Percentiles rank a stretch among this genome's conserved stretches.
Evolutionary conservation across 1,140 invertebrate species (phyloP).

Genomic region (Pemphigus obesinymphae): DNA sequence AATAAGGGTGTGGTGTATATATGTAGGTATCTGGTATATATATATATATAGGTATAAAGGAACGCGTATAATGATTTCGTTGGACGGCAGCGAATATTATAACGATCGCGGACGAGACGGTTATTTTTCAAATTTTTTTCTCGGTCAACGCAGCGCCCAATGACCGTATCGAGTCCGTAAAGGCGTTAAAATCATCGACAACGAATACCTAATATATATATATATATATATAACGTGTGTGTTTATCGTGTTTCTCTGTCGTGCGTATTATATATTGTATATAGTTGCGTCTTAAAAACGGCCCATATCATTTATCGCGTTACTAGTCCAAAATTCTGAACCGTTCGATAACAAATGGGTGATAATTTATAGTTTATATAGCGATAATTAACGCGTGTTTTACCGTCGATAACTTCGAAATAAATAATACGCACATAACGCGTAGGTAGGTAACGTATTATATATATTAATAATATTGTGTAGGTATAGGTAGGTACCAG

Average conservation of each 20-base stretch:
- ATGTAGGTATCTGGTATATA: neutral
- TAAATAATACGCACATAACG: no score
- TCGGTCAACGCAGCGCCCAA: no score
- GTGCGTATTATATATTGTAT: neutral
- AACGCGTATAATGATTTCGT: neutral
- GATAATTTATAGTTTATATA: no score
- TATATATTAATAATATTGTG: no score
- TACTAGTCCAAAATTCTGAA: no score
- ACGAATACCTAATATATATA: neutral
- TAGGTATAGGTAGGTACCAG: no score
- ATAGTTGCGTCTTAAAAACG: neutral
- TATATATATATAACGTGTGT: neutral
- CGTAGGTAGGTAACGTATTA: no score
- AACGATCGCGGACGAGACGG: neutral
- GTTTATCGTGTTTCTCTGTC: no score
- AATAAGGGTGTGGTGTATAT: neutral
- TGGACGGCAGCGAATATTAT: neutral
- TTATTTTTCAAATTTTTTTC: slow-evolving; percentile 25
- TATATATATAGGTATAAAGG: neutral
- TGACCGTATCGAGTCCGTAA: no score
- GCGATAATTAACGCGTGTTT: no score
- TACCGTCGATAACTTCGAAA: no score
- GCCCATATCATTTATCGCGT: neutral
- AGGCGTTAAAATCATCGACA: neutral
- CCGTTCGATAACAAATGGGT: no score